Evolutionary conservation across 2,888 invertebrate genomes (phyloP), one percentile per base, ranked within the genome.

Genomic region (Aethes cnicana): DNA sequence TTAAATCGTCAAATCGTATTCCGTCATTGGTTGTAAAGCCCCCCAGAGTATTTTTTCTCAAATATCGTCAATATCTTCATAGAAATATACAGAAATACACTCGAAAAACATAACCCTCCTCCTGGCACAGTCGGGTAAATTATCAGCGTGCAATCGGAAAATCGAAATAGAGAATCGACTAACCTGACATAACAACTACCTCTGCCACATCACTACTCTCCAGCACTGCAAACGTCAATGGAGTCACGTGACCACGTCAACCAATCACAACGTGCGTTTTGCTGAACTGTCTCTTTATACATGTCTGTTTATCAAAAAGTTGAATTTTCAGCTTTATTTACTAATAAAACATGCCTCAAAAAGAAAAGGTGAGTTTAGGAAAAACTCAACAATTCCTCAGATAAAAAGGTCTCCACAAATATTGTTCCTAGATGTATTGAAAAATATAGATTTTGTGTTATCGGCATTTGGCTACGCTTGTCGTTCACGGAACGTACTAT

Each of bases 391-490:
- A 47, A 53, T 59, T 60, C 54, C 20, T 33, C 50, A 53, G n/a
- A 46, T 33, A 20, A 53, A 36, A 54, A 37, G 44, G 18, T 17
- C 35, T 39, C 26, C 43, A 16, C n/a, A 18, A 54, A 49, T 43
- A 41, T 47, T 53, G 47, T 42, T 39, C 52, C 18, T 56, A 17
- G 7, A 54, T 54, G 30, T 33, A 44, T 46, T 21, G 30, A 47
- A 41, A 61, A 64, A 67, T 69, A 68, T 61, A 63, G 71, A 61
- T 62, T 63, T 63, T 61, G 59, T 59, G 58, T 72, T 72, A 69
- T 81, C 83, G 82, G 84, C 83, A 71, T 75, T 78, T 73, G 66
- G 62, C 63, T 69, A 61, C 64, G 69, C 69, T 68, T 64, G 63
- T 61, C 68, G 69, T 64, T 65, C 66, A 68, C 63, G 66, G 68